Base-by-base conservation (phyloP, 2,888 invertebrate genomes). In the Parascotia fuliginaria region DNA sequence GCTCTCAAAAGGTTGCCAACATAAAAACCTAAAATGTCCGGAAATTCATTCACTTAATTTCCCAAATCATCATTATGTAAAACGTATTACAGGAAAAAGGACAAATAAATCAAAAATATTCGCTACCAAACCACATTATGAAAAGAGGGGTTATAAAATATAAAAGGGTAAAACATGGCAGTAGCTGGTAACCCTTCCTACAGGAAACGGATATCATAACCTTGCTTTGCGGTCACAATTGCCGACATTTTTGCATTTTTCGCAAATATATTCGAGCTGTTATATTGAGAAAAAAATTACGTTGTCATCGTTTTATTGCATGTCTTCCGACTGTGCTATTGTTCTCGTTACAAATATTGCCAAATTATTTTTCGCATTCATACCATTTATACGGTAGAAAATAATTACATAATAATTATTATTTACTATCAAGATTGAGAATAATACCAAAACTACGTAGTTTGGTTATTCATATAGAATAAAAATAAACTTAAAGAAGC, bases 171-270 rank as follows among this genome's bases (percentile, higher is more conserved):
- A 77, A 75, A 76, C 73, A 78, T 70, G 75, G 65, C 69, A 58
- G 47, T 38, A 50, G 34, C 66, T 73, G 66, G 74, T 59, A 75
- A 72, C 74, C 77, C 78, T 75, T 73, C 45, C 70, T 51, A 55
- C 53, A 70, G 80, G 79, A 80, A 79, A 44, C 73, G 75, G 77
- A 78, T 76, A 74, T 79, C 76, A 79, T 78, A 79, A 77, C 77
- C 73, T 73, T 65, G 70, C 76, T 75, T 73, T 75, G 73, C 61
- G 70, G 62, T 53, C 63, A 64, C 66, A 72, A 73, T 61, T 70
- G 73, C 62, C 59, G 42, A 38, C 31, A 69, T 71, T 77, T 41
- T 67, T 60, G 65, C 62, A 75, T 70, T 73, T 76, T 74, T 70
- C 45, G 55, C 54, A 37, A 44, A 60, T 50, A 43, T 56, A 36